These are phyloP conservation scores for Reticulitermes lucifugus DNA, from an alignment of 2,888 invertebrate genomes.

Conservation along the genomic window DNA sequence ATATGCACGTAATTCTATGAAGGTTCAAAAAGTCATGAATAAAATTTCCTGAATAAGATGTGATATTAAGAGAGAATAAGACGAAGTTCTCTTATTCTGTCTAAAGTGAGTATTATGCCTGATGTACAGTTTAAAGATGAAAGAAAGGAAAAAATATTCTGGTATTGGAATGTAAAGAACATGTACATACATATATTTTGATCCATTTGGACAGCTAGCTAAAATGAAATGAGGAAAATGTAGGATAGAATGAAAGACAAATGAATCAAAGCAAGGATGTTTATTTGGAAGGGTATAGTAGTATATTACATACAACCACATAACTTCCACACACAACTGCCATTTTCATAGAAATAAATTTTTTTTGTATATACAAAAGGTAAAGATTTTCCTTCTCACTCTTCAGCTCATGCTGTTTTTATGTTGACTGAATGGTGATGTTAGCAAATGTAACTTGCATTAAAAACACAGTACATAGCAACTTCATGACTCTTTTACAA, in stretches of 20 bases:
- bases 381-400: not conserved
- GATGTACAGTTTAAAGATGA: not conserved
- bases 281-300: not conserved
- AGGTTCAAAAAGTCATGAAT: not conserved
- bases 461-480: too few relatives aligned
- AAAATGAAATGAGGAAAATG: not conserved
- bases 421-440: not conserved
- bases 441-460: not conserved
- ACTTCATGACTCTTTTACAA: too few relatives aligned
- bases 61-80: too few relatives aligned
- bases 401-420: not conserved
- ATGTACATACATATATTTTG: not conserved
- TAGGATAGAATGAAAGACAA: not conserved
- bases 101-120: not conserved
- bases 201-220: not conserved
- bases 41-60: too few relatives aligned
- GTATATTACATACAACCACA: too few relatives aligned
- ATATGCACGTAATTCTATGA: not conserved
- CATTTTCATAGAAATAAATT: not conserved
- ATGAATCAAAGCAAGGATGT: not conserved
- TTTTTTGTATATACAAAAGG: not conserved
- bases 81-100: too few relatives aligned
- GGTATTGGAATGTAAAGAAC: not conserved
- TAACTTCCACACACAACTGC: conserved; percentile 6
- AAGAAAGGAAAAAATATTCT: not conserved